These are phyloP conservation scores for Scopus umbretta DNA, from an alignment of 2,113 vertebrate species.

Conservation along the genomic window DNA sequence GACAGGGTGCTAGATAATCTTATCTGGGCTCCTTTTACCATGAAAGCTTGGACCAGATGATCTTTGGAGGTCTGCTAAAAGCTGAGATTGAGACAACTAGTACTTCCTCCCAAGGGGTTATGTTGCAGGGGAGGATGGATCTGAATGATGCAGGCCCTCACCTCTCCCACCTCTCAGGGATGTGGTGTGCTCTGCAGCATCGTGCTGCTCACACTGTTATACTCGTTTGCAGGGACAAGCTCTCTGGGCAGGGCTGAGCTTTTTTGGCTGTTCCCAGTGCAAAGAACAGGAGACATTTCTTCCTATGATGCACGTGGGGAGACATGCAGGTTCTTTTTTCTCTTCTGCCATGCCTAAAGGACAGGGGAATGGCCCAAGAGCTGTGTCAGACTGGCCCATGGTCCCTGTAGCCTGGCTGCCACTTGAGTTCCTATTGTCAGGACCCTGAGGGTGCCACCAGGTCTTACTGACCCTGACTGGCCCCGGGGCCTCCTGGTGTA, in stretches of 20 bases:
- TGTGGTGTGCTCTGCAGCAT: background rate
- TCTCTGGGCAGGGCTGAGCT: too few species aligned
- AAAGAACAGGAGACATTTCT: background rate
- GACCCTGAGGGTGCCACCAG: background rate
- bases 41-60: background rate
- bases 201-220: too few species aligned
- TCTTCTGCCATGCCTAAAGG: too few species aligned
- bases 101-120: background rate
- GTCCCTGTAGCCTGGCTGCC: background rate
- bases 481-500: background rate
- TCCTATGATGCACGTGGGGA: background rate
- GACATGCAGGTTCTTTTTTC: background rate
- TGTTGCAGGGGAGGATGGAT: background rate
- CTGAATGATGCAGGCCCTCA: background rate
- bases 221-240: background rate
- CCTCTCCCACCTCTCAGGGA: background rate
- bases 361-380: background rate
- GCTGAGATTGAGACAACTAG: background rate
- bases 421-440: background rate
- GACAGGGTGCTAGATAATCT: background rate
- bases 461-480: too few species aligned
- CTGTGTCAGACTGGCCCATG: background rate
- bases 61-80: background rate
- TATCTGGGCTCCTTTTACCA: background rate
- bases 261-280: background rate